A percentile compares a stretch with the other conserved stretches of the same genome.
These are phyloP conservation scores for Yoshiicerus persimilis DNA, from an alignment of 1,140 invertebrate genomes.

Conservation along the genomic window DNA sequence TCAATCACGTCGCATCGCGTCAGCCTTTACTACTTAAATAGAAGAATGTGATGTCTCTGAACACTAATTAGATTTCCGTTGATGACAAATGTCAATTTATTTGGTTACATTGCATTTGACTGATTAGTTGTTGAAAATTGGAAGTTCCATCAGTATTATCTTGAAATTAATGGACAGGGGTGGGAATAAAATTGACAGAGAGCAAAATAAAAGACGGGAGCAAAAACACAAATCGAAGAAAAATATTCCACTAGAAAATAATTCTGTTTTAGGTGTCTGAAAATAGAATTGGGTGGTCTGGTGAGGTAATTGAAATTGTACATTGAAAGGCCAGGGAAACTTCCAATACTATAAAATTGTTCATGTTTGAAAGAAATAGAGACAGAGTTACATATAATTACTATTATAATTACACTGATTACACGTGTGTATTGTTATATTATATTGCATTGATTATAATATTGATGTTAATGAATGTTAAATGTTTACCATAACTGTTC, in stretches of 20 bases:
- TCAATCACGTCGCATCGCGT: neutral
- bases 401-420: neutral
- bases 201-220: neutral
- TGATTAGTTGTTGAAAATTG: neutral
- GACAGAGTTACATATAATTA: neutral
- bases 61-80: neutral
- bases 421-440: neutral
- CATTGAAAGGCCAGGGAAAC: neutral
- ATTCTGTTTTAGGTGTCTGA: neutral
- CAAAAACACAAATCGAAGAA: neutral
- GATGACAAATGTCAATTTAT: no score
- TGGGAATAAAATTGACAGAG: neutral
- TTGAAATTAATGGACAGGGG: neutral
- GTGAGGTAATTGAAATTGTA: neutral
- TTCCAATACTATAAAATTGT: neutral
- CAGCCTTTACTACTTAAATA: neutral
- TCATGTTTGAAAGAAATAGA: neutral
- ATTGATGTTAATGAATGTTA: neutral
- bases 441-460: neutral
- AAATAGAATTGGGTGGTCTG: neutral
- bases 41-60: neutral
- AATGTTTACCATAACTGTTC: neutral
- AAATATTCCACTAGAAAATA: neutral
- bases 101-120: neutral
- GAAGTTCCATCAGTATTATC: neutral